Evolutionary conservation across 2,888 invertebrate species (phyloP), one percentile per base, ranked within the genome.

Genomic region (Cosmia trapezina): DNA sequence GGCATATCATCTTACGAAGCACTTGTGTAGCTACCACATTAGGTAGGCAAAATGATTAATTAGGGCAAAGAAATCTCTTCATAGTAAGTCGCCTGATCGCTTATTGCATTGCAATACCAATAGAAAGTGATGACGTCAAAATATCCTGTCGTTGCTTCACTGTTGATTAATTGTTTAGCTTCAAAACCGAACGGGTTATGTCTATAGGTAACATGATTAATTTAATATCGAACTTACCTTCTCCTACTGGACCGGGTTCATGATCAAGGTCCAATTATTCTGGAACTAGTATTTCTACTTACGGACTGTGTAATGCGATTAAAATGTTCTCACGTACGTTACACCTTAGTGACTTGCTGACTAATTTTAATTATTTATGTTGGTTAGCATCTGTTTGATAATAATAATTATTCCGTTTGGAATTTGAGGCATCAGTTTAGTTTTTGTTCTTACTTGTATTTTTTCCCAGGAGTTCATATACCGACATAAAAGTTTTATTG

Each of bases 201-300:
- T 49, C 28, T 51, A 45, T 59, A 28, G 28, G 28, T 28, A 45
- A 51, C 17, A 59, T 57, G 43, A 68, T 61, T 66, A 53, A 66
- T 69, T 53, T 71, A 60, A 47, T 69, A 62, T 56, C 56, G 72
- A 65, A 69, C 53, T 66, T 49, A 61, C 77, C 73, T 81, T 83
- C 80, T 69, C 62, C 33, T 69, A 57, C 73, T 69, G 66, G 37
- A 56, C 19, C 11, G 63, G 76, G 83, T 84, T 87, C 87, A 88
- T 72, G 83, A 81, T 78, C 86, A 86, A 86, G 84, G 87, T 69
- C 41, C 49, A 59, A 70, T 76, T 63, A 43, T 73, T 74, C 80
- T 80, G 66, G 54, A 84, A 84, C 80, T 62, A 76, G 81, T 85
- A 82, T 83, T 86, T 78, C 73, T 76, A 70, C 47, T 76, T 76